Percentiles rank a stretch among this genome's conserved stretches.
Evolutionary conservation across 2,888 invertebrate genomes (phyloP).

Genomic region (Leuctra nigra): DNA sequence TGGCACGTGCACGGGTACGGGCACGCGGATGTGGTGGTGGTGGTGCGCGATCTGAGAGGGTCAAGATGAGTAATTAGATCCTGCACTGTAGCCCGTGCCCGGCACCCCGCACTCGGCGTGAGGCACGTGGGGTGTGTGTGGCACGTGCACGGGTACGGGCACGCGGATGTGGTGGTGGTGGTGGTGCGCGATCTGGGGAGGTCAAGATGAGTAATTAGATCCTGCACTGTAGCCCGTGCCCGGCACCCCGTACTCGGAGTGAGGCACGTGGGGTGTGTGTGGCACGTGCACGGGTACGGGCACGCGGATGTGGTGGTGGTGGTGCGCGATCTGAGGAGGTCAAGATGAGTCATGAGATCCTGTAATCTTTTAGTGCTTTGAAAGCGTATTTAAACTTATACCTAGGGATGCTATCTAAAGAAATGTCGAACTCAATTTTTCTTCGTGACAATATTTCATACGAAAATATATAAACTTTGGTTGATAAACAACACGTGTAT

Average conservation of each 20-base stretch:
- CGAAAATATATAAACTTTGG: too few relatives aligned
- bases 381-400: too few relatives aligned
- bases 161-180: constrained; percentile 53
- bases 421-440: too few relatives aligned
- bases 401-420: too few relatives aligned
- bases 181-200: constrained; percentile 60
- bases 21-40: constrained; percentile 53
- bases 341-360: too few relatives aligned
- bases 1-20: constrained; percentile 40
- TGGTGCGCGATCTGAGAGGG: constrained; percentile 60
- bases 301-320: constrained; percentile 54
- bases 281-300: constrained; percentile 41
- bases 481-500: too few relatives aligned
- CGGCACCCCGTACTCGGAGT: constrained; percentile 33
- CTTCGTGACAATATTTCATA: too few relatives aligned
- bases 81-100: constrained; percentile 10
- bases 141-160: constrained; percentile 41
- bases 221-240: constrained; percentile 15
- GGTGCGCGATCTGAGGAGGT: constrained; percentile 68
- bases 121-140: constrained; percentile 30
- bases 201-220: too few relatives aligned
- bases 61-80: too few relatives aligned
- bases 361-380: too few relatives aligned
- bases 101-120: constrained; percentile 34
- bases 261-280: constrained; percentile 32